Conservation (phyloP, 1,140 invertebrate species). For the Cyclina sinensis region DNA sequence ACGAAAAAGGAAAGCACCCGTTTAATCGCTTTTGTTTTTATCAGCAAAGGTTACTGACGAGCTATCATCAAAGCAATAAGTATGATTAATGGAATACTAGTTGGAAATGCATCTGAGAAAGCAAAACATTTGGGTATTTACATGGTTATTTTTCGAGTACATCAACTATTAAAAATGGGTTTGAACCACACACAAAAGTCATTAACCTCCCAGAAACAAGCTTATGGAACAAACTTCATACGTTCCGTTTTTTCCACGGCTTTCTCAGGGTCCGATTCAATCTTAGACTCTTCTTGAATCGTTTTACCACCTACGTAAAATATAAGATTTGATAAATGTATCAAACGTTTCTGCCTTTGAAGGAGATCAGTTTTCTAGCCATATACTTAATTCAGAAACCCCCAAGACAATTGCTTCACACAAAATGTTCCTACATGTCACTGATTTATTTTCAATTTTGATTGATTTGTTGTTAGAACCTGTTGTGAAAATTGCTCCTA, state of each 20-base stretch:
- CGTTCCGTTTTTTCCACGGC: not conserved
- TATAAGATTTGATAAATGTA: slow-evolving; percentile 32
- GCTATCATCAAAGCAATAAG: slow-evolving; percentile 15
- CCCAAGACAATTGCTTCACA: not conserved
- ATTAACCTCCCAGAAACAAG: slow-evolving; percentile 48
- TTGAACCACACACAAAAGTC: slow-evolving; percentile 34
- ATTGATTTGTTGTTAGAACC: no score
- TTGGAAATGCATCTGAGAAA: slow-evolving; percentile 49
- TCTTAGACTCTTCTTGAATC: slow-evolving; percentile 21
- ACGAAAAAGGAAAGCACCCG: not conserved
- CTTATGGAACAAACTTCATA: slow-evolving; percentile 30
- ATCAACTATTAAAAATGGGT: slow-evolving; percentile 59
- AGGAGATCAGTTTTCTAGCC: not conserved
- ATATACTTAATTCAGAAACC: not conserved
- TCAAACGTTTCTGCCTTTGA: slow-evolving; percentile 29
- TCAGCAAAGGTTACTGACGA: not conserved
- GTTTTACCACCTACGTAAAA: slow-evolving; percentile 41
- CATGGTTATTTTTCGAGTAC: not conserved
- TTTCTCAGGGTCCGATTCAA: slow-evolving; percentile 12
- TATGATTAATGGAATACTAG: not conserved
- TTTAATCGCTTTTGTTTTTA: slow-evolving; percentile 23
- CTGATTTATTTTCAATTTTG: not conserved
- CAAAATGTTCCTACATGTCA: not conserved
- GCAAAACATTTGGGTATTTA: not conserved
- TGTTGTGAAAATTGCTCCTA: no score